Evolutionary conservation across 1,140 invertebrate genomes (phyloP), one percentile per base, ranked within the genome.

Genomic region (Meloidogyne floridensis): DNA sequence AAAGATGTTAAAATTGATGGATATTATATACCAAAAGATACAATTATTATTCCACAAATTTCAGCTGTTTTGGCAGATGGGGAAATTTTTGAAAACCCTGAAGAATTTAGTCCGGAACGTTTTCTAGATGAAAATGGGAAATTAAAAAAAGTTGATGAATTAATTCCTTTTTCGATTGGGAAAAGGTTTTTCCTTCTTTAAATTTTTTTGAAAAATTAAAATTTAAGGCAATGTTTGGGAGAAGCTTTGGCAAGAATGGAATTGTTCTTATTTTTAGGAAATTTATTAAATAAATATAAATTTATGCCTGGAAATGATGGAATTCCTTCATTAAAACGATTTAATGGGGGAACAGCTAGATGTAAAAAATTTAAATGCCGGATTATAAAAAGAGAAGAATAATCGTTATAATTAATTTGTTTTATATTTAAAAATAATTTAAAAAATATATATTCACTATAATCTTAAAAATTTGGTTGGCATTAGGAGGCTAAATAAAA

Each of bases 161-260:
- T 83, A 15, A 83, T 83, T n/a, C 81, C 82, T 11, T 83, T 83
- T 75, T 83, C 77, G 7, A 54, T 81, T 43, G 80, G 80, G 2
- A 81, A 81, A 43, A 8, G 80, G 75, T 78, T n/a, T 65, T 59
- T 59, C 15, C 13, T 59, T 65, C 4, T n/a, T n/a, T 65, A 59
- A 47, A 47, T 47, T 47, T 59, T 59, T 59, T 51, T 75, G 15
- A 32, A 32, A 32, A 32, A 32, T 32, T 32, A 32, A 32, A 32
- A 32, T 32, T 78, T 56, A 18, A 78, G 77, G 13, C 77, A 78
- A 72, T 83, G 82, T 82, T 56, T 75, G 47, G 83, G 83, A 42
- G 83, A 84, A 69, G n/a, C 43, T n/a, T 20, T 84, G 6, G 83
- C 83, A n/a, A 77, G 72, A 78, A 84, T 84, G 77, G 83, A 84